Evolutionary conservation across 2,113 vertebrate species (phyloP), one percentile per base, ranked within the genome.

Genomic region (Varanus komodoensis): DNA sequence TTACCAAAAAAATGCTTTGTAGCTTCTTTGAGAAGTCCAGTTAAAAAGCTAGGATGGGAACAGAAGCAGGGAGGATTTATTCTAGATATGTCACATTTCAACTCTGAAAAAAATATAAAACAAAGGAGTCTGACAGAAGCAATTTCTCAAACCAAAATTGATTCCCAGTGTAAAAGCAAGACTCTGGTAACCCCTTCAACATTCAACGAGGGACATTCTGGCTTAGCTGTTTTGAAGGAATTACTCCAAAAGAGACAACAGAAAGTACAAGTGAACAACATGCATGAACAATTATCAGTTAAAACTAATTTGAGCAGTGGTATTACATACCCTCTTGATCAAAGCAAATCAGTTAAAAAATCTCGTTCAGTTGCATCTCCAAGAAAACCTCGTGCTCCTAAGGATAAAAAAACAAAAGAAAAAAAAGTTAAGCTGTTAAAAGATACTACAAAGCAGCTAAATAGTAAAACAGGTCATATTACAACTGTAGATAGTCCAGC

Each of bases 161-260:
- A 96, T 87, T 94, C 97, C 77, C 97, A 95, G 4, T 96, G 95
- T 95, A 97, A 96, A 91, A 97, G 95, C 92, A 98, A 95, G 87
- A 98, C 96, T 64, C 95, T 97, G 17, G 95, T 97, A 90, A 82
- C 95, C 25, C 94, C 97, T 38, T 94, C 96, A 87, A 88, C 95
- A 0, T 96, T 98, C 92, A 93, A 96, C 83, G 98, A 98, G 95
- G 97, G 97, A 67, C 98, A 98, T 7, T 98, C 98, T 95, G 97
- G 99, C 54, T 95, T 99, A 89, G 98, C 98, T 94, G 98, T 99
- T 93, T 95, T 99, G 75, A 99, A 99, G 94, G 98, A 99, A 95
- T 96, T 99, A 93, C 98, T 99, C 48, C 98, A 99, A 94, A 99
- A 98, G 94, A 98, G 98, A 89, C 98, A 98, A 82, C 98, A 97